A percentile compares a stretch with the other conserved stretches of the same genome.
phyloP scores from a whole-genome alignment of 1,140 invertebrate species.

The Marisa cornuarietis region DNA sequence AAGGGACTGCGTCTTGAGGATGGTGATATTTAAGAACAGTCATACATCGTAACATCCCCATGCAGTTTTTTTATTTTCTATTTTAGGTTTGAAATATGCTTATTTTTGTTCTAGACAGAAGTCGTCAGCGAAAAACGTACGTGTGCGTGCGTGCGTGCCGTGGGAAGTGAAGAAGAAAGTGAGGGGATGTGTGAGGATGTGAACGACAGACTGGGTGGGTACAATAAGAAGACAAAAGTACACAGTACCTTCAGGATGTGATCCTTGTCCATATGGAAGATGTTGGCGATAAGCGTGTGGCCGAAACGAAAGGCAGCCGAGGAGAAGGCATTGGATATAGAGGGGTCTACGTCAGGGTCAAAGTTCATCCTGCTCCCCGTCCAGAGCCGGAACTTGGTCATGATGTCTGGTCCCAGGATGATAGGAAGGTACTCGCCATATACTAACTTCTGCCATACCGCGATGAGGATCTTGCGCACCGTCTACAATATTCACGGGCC shows the following conservation, averaged over 20 bases:
- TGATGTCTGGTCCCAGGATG: constrained; percentile 72
- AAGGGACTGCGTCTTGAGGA: no score
- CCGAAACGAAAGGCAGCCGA: constrained; percentile 70
- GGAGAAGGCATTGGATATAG: constrained; percentile 78
- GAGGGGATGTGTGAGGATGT: neutral
- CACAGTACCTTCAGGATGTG: neutral
- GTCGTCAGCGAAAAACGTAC: no score
- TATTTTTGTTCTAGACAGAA: no score
- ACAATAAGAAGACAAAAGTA: neutral
- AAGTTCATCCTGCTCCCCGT: constrained; percentile 68
- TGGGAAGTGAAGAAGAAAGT: neutral
- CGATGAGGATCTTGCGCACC: constrained; percentile 55
- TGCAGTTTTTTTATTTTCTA: no score
- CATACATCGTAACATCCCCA: no score
- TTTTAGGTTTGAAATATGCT: no score
- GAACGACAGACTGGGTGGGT: no score
- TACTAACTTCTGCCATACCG: constrained; percentile 83
- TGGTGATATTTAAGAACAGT: no score
- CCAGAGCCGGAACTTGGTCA: constrained; percentile 31
- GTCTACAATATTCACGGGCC: constrained; percentile 65
- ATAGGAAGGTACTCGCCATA: constrained; percentile 89
- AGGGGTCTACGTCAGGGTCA: constrained; percentile 80
- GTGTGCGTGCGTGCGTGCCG: no score
- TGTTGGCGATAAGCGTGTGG: constrained; percentile 71
- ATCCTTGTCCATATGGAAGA: constrained; percentile 23